Evolutionary conservation across 2,113 vertebrate genomes (phyloP).

Genomic region (Garra rufa): DNA sequence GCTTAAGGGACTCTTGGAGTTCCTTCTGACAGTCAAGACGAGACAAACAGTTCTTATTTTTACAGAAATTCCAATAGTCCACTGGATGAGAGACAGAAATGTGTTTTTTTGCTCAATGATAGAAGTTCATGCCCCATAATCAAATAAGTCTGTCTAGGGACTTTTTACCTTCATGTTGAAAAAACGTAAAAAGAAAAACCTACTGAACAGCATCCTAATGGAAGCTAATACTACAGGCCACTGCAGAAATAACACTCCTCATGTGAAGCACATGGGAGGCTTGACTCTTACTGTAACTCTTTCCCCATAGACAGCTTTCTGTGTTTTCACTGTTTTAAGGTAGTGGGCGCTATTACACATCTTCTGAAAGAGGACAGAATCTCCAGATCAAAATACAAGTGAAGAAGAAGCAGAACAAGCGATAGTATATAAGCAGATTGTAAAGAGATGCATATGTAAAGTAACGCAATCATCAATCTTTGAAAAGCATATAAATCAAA

Average conservation of each 20-base stretch:
- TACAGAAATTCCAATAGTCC: conserved; percentile 69
- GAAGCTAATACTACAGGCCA: not conserved
- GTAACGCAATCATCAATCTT: too few relatives aligned
- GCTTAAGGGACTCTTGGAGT: conserved; percentile 70
- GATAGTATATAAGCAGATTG: not conserved
- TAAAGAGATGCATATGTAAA: too few relatives aligned
- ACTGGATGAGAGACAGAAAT: conserved; percentile 61
- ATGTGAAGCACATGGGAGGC: not conserved
- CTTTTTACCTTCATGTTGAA: not conserved
- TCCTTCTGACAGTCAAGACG: conserved; percentile 59
- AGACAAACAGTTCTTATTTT: conserved; percentile 69
- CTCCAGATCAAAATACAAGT: not conserved
- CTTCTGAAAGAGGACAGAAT: not conserved
- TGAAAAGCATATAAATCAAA: not conserved
- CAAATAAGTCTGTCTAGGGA: not conserved
- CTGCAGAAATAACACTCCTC: not conserved
- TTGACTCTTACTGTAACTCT: not conserved
- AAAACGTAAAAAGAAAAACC: not conserved
- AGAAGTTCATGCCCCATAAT: conserved; percentile 33
- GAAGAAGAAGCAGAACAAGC: not conserved
- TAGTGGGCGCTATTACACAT: not conserved
- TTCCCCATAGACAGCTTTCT: not conserved
- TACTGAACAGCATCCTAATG: too few relatives aligned
- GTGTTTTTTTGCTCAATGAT: conserved; percentile 61
- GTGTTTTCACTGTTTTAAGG: not conserved